Conservation (phyloP, 2,113 vertebrate genomes). For the Turdus rufiventris region DNA sequence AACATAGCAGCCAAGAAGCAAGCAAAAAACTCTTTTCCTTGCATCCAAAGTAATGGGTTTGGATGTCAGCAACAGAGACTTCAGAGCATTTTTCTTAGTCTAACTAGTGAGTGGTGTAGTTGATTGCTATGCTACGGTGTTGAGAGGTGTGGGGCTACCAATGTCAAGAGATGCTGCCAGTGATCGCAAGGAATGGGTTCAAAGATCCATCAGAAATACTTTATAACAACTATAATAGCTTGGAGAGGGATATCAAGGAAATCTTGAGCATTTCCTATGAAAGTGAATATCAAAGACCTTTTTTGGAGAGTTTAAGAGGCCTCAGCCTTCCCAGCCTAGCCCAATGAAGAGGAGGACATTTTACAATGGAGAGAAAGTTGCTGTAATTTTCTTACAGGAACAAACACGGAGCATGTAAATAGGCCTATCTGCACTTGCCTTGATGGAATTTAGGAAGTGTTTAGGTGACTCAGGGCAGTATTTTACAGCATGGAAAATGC, state of each 20-base stretch:
- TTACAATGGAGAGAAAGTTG: neutral
- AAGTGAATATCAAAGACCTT: neutral
- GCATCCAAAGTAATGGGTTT: neutral
- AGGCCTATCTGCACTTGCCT: neutral
- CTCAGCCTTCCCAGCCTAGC: neutral
- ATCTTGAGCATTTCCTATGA: neutral
- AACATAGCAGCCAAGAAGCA: neutral
- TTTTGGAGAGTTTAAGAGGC: neutral
- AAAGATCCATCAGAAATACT: neutral
- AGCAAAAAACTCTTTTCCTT: neutral
- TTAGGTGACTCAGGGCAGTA: neutral
- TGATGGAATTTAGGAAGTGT: neutral
- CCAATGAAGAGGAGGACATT: neutral
- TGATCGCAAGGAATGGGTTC: neutral
- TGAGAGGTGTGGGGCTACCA: neutral
- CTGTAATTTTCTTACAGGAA: neutral
- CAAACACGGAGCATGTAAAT: neutral
- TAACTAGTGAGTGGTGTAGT: no score
- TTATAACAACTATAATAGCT: neutral
- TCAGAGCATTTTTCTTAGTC: neutral
- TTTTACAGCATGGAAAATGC: neutral
- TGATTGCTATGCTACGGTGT: accelerated
- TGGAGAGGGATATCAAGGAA: neutral
- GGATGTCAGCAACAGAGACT: neutral
- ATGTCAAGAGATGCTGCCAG: neutral